Evolutionary conservation across 2,888 invertebrate genomes (phyloP).

Genomic region (Drosophila aldrichi): DNA sequence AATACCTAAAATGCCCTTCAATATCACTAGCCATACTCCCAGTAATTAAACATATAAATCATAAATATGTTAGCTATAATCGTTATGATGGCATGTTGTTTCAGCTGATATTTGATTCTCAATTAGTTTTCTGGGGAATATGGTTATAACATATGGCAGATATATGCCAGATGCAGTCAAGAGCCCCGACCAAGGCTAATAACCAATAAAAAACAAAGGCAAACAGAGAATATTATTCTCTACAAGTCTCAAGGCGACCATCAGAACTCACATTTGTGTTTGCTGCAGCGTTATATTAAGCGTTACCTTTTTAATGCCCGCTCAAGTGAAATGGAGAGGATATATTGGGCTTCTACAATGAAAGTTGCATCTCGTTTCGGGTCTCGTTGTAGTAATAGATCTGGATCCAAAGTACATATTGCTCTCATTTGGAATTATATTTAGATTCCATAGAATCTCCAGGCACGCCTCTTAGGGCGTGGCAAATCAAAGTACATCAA

Average conservation of each 20-base stretch:
- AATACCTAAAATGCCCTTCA: not conserved
- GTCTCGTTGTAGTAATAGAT: not conserved
- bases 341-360: not conserved
- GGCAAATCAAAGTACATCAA: no score
- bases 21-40: not conserved
- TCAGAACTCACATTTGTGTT: conserved; percentile 13
- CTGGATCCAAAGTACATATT: not conserved
- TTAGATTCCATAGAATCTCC: no score
- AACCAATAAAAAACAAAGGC: conserved; percentile 7
- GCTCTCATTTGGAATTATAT: not conserved
- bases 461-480: no score
- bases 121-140: not conserved
- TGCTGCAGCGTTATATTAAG: conserved; percentile 6
- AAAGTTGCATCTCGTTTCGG: no score
- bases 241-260: conserved; percentile 39
- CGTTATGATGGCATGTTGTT: not conserved
- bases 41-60: not conserved
- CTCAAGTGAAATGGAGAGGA: no score
- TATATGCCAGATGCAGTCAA: conserved; percentile 36
- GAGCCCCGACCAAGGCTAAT: conserved; percentile 8
- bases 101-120: not conserved
- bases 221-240: conserved; percentile 2
- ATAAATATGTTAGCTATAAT: not conserved
- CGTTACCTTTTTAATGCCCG: not conserved
- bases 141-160: not conserved